A percentile compares a stretch with the other conserved stretches of the same genome.
Evolutionary conservation across 2,113 vertebrate species (phyloP).

Genomic region (Shinisaurus crocodilurus): DNA sequence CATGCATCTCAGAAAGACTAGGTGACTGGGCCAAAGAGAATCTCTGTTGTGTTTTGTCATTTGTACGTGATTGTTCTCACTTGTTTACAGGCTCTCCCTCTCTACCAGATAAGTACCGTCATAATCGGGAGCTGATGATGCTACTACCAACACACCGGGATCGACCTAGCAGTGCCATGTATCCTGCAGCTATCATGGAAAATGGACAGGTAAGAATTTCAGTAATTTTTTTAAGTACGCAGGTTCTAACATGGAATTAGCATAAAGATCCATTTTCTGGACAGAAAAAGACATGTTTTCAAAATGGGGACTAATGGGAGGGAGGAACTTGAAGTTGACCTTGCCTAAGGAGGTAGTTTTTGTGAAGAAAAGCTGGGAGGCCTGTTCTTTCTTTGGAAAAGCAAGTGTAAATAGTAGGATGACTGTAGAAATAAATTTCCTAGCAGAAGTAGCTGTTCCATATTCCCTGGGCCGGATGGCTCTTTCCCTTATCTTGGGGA

Average conservation of each 20-base stretch:
- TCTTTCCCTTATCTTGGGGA: too few species aligned
- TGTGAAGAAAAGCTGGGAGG: too few species aligned
- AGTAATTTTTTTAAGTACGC: not conserved
- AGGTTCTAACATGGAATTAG: not conserved
- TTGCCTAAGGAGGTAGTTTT: not conserved
- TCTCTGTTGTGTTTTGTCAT: constrained; percentile 75
- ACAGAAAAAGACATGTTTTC: not conserved
- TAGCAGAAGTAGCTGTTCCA: too few species aligned
- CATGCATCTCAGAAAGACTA: constrained; percentile 36
- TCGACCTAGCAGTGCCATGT: constrained; percentile 91
- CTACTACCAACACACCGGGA: constrained; percentile 90
- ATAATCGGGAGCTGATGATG: constrained; percentile 92
- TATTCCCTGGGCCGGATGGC: too few species aligned
- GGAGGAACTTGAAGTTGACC: not conserved
- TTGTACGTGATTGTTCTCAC: constrained; percentile 83
- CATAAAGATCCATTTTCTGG: not conserved
- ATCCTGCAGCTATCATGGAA: constrained; percentile 87
- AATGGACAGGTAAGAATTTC: constrained; percentile 86
- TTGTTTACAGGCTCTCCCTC: constrained; percentile 94
- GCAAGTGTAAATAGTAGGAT: too few species aligned
- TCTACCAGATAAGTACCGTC: constrained; percentile 95
- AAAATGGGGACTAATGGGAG: not conserved
- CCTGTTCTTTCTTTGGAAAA: too few species aligned
- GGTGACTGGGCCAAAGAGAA: constrained; percentile 51
- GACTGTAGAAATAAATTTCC: too few species aligned